Percentiles rank a stretch among this genome's conserved stretches.
These are phyloP conservation scores for Ceuthmochares aereus DNA, from an alignment of 2,113 vertebrate species.

Conservation along the genomic window DNA sequence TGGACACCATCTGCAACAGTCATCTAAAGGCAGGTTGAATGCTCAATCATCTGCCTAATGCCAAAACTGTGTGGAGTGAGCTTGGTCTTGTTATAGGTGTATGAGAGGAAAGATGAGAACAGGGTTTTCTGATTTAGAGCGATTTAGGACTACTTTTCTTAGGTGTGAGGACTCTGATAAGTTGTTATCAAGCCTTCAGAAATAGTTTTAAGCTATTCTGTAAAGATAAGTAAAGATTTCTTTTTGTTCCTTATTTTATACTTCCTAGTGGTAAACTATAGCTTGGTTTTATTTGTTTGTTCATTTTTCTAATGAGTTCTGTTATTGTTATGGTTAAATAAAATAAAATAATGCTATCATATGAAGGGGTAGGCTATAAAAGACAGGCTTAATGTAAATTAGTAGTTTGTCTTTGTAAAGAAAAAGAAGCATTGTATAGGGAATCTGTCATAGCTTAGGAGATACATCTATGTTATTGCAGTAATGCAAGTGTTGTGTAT, in stretches of 20 bases:
- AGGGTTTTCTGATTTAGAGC: background rate
- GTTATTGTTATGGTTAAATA: background rate
- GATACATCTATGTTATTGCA: fast-evolving
- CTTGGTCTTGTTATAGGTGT: background rate
- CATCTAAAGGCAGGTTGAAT: background rate
- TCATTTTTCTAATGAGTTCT: background rate
- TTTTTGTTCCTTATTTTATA: background rate
- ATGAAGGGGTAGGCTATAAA: background rate
- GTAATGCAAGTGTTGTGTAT: background rate
- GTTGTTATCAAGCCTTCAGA: background rate
- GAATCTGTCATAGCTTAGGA: background rate
- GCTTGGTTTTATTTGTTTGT: background rate
- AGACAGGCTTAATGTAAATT: background rate
- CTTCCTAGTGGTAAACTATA: background rate
- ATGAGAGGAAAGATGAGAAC: background rate
- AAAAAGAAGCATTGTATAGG: background rate
- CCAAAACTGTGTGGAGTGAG: background rate
- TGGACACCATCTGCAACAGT: background rate
- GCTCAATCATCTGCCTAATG: background rate
- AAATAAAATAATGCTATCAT: background rate
- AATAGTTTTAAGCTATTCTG: background rate
- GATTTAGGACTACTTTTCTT: background rate
- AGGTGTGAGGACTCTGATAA: background rate
- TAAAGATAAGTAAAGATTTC: background rate
- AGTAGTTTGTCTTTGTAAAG: background rate